Evolutionary conservation across 1,140 invertebrate species (phyloP).

Genomic region (Apis laboriosa): DNA sequence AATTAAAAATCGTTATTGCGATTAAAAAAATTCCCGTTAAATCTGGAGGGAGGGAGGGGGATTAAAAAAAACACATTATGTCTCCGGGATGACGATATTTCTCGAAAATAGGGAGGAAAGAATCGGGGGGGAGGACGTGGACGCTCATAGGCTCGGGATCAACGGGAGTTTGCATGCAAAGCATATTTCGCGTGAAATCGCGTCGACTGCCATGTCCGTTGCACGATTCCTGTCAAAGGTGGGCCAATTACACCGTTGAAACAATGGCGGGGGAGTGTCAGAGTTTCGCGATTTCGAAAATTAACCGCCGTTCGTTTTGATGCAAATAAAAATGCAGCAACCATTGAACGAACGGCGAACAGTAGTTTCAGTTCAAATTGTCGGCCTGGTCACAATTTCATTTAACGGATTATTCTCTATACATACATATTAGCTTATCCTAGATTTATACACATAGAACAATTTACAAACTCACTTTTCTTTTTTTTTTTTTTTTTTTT

Average conservation of each 20-base stretch:
- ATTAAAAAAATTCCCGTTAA: slow-evolving; percentile 7
- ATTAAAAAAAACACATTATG: neutral
- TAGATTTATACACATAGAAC: neutral
- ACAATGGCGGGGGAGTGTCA: slow-evolving; percentile 2
- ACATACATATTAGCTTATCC: neutral
- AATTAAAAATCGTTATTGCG: too few species aligned
- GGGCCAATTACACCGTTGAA: slow-evolving; percentile 34
- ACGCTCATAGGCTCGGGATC: neutral
- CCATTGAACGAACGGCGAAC: neutral
- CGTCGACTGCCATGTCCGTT: slow-evolving; percentile 7
- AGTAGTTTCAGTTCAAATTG: neutral
- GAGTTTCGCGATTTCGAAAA: slow-evolving; percentile 28
- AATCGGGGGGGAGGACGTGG: neutral
- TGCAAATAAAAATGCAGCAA: neutral
- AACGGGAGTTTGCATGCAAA: slow-evolving; percentile 38
- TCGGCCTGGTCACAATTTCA: neutral
- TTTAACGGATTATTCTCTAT: neutral
- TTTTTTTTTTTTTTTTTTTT: neutral
- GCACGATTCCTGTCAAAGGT: slow-evolving; percentile 30
- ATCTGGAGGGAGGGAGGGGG: neutral
- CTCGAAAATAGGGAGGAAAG: neutral
- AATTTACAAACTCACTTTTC: neutral
- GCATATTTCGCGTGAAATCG: slow-evolving; percentile 24
- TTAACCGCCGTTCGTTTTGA: slow-evolving; percentile 3
- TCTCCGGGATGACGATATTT: neutral